A percentile compares a stretch with the other conserved stretches of the same genome.
Conservation (phyloP, 2,888 invertebrate species). For the Diaprepes abbreviatus region DNA sequence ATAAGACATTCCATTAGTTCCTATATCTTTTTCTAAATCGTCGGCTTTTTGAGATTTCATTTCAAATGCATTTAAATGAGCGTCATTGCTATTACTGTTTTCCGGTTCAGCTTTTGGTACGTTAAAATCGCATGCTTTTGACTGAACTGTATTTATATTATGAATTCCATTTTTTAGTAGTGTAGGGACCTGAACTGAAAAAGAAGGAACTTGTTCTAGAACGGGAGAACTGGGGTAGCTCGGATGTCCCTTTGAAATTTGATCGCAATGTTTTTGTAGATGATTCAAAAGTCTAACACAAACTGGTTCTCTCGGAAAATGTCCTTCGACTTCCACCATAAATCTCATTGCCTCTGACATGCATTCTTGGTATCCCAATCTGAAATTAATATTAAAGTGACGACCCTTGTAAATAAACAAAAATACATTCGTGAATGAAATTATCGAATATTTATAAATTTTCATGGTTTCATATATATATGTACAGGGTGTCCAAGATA, state of each 20-base stretch:
- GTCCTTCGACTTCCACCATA: conserved; percentile 87
- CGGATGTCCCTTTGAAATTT: conserved; percentile 64
- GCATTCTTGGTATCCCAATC: conserved; percentile 92
- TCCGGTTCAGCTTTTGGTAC: conserved; percentile 44
- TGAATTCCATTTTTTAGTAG: conserved; percentile 14
- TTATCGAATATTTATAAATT: too few species aligned
- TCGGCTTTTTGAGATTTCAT: conserved; percentile 59
- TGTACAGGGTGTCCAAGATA: too few species aligned
- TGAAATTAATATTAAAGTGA: conserved; percentile 53
- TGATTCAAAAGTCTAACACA: conserved; percentile 87
- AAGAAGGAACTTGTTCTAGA: conserved; percentile 8
- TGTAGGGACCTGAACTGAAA: conserved; percentile 24
- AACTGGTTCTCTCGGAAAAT: conserved; percentile 83
- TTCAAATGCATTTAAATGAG: conserved; percentile 27
- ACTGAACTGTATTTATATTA: background rate
- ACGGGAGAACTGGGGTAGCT: conserved; percentile 16
- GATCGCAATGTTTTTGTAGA: conserved; percentile 86
- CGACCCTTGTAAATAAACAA: too few species aligned
- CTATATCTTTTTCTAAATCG: conserved; percentile 61
- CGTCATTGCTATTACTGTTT: conserved; percentile 41
- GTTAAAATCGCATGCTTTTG: conserved; percentile 19
- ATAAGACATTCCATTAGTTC: conserved; percentile 72
- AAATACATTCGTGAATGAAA: too few species aligned
- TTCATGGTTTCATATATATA: too few species aligned
- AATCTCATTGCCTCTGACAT: conserved; percentile 91